phyloP scores from a whole-genome alignment of 2,113 vertebrate genomes.

The Pollachius pollachius region DNA sequence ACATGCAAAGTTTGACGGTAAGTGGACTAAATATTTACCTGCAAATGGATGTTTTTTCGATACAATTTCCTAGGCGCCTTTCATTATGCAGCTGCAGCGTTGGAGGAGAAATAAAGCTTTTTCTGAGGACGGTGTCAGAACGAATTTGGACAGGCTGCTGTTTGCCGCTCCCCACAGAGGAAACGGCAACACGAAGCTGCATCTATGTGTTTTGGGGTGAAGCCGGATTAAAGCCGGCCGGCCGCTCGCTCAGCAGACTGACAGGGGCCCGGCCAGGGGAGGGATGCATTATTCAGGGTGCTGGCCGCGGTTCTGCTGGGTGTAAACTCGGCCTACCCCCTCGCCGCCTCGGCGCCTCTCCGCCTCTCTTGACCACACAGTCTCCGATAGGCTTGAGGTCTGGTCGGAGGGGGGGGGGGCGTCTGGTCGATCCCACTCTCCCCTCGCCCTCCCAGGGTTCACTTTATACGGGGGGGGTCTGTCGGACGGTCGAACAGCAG shows the following conservation, averaged over 20 bases:
- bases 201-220: constrained; percentile 51
- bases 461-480: too few relatives aligned
- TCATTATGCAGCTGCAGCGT: too few relatives aligned
- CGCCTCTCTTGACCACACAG: constrained; percentile 3
- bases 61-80: too few relatives aligned
- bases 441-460: too few relatives aligned
- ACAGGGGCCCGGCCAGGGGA: constrained; percentile 39
- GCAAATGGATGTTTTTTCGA: neutral
- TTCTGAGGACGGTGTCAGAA: constrained; percentile 20
- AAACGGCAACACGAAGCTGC: constrained; percentile 41
- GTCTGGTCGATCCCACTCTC: too few relatives aligned
- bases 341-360: constrained; percentile 28
- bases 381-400: too few relatives aligned
- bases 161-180: constrained; percentile 32
- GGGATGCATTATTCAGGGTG: constrained; percentile 48
- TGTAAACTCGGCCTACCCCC: constrained; percentile 16
- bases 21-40: constrained; percentile 38
- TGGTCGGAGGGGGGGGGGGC: too few relatives aligned
- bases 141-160: constrained; percentile 38
- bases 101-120: constrained; percentile 19
- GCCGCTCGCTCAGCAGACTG: constrained; percentile 50
- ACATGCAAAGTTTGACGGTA: constrained; percentile 95
- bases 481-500: too few relatives aligned
- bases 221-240: constrained; percentile 59
- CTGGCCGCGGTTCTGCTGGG: constrained; percentile 34